Base-by-base conservation (phyloP, 2,888 invertebrate species). In the Pollenia griseotomentosa region DNA sequence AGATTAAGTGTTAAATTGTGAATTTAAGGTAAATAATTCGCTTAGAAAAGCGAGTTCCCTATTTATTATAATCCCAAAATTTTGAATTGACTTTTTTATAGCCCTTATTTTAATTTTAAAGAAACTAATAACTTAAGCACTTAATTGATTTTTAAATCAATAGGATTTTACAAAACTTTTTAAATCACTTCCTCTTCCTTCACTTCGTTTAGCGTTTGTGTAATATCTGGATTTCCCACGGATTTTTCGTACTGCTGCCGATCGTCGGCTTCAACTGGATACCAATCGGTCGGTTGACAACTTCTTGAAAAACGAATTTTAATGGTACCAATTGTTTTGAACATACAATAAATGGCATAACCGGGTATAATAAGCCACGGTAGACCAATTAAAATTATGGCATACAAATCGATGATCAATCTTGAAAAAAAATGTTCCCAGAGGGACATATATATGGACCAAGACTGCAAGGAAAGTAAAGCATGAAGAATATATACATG, bases 201-300 rank as follows among this genome's bases (percentile, higher is more conserved):
- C 8, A 77, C 57, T 19, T 86, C 86, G 57, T 46, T 83, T 2
- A 86, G 51, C 7, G 83, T 83, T 3, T 93, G 92, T 0, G 92
- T 91, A 10, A 91, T 88, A 40, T 93, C 93, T 3, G 90, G 83
- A 80, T 91, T 90, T 14, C 91, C 91, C 79, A 93, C 85, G 8
- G 88, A 70, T 48, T 92, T 91, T 74, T 92, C 91, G 82, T 93
- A 93, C 14, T 88, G 84, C 63, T 92, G 93, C 4, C 91, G 91
- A 75, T 93, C 88, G 42, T 89, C 88, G 65, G 90, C 88, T 68
- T 92, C 91, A 1, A 87, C 59, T 0, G 93, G 93, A 90, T 92
- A 93, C 93, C 93, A 93, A 85, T 93, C 93, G 4, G 91, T 92
- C 12, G 93, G 92, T 2, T 91, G 89, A 51, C 91, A 90, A 14